Evolutionary conservation across 2,888 invertebrate species (phyloP).

Genomic region (Calliscelio sp.): DNA sequence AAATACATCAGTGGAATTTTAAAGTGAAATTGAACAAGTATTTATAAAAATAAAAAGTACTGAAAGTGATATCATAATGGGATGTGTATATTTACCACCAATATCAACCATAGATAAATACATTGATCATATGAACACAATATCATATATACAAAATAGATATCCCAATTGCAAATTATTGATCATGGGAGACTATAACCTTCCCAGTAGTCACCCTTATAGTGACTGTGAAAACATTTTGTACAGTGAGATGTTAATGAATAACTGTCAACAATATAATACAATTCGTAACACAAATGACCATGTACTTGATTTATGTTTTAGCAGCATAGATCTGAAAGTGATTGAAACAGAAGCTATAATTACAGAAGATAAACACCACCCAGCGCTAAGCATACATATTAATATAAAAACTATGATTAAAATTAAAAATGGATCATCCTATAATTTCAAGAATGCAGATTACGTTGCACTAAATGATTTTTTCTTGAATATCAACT

Average conservation of each 20-base stretch:
- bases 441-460: not conserved
- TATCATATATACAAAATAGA: not conserved
- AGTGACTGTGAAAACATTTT: not conserved
- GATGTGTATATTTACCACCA: slow-evolving; percentile 21
- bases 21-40: slow-evolving; percentile 24
- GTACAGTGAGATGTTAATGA: not conserved
- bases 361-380: not conserved
- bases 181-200: not conserved
- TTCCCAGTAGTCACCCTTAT: not conserved
- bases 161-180: not conserved
- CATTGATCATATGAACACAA: not conserved
- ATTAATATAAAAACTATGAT: not conserved
- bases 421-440: not conserved
- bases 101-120: not conserved
- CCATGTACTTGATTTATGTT: not conserved
- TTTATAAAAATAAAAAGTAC: slow-evolving; percentile 14
- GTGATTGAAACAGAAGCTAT: not conserved
- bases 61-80: slow-evolving; percentile 20
- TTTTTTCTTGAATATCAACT: not conserved
- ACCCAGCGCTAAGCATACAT: not conserved
- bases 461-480: not conserved
- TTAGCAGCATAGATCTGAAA: not conserved
- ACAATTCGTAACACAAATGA: not conserved
- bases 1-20: no score
- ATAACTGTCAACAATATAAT: not conserved